These are phyloP conservation scores for Mesorhabditis belari DNA, from an alignment of 2,888 invertebrate species.

Conservation along the genomic window DNA sequence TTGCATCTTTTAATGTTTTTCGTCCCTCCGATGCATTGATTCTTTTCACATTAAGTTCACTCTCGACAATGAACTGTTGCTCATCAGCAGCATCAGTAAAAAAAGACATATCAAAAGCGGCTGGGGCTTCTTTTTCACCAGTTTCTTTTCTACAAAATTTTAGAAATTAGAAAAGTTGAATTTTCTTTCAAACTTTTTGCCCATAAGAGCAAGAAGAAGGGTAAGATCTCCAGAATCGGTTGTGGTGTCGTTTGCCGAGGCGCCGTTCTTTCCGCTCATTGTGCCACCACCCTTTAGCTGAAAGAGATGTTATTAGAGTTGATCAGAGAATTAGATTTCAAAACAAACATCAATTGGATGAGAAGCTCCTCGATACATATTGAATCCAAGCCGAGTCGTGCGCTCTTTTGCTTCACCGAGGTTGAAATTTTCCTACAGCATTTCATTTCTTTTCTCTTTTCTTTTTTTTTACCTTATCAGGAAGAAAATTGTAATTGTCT, in stretches of 20 bases:
- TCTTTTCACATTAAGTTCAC: slow-evolving; percentile 9
- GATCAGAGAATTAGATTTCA: slow-evolving; percentile 16
- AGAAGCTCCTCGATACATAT: slow-evolving; percentile 5
- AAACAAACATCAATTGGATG: slow-evolving; percentile 4
- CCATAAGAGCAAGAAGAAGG: slow-evolving; percentile 27
- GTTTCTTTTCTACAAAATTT: background rate
- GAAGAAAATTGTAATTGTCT: background rate
- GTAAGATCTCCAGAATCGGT: slow-evolving; percentile 32
- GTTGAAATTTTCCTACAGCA: background rate
- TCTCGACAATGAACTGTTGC: slow-evolving; percentile 17
- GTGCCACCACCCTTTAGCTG: background rate
- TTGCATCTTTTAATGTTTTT: slow-evolving; percentile 9
- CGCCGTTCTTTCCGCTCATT: background rate
- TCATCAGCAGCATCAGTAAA: slow-evolving; percentile 36
- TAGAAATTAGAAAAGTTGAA: background rate
- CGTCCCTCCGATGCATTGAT: slow-evolving; percentile 21
- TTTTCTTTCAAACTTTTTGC: slow-evolving; percentile 5
- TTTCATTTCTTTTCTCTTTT: background rate
- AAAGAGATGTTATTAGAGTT: slow-evolving; percentile 11
- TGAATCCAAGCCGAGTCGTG: slow-evolving; percentile 1
- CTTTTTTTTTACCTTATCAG: background rate
- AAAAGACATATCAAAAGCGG: slow-evolving; percentile 17
- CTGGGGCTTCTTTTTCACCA: slow-evolving; percentile 6
- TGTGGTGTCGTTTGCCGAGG: slow-evolving; percentile 2
- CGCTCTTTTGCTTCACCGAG: background rate